Percentiles rank a stretch among this genome's conserved stretches.
These are phyloP conservation scores for Chelonoidis abingdonii DNA, from an alignment of 2,113 vertebrate species.

Conservation along the genomic window DNA sequence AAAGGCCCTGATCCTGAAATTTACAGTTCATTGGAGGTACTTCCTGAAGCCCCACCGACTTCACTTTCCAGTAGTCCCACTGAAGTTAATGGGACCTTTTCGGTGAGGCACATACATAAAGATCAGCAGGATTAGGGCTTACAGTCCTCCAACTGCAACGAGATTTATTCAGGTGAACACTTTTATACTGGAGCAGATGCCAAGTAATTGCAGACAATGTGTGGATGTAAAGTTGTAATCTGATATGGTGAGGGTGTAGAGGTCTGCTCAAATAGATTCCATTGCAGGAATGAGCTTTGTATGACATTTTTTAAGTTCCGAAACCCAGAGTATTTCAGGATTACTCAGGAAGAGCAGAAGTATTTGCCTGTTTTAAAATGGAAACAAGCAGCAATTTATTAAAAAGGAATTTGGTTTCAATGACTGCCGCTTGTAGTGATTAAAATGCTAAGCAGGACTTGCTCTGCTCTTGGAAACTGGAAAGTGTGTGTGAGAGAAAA, in stretches of 20 bases:
- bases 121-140: background rate
- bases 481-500: background rate
- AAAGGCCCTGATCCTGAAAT: too few species aligned
- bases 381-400: background rate
- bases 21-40: too few species aligned
- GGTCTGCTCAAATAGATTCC: background rate
- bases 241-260: background rate
- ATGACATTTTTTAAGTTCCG: background rate
- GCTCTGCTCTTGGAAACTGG: background rate
- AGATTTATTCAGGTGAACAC: background rate
- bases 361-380: background rate
- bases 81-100: background rate
- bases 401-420: background rate
- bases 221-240: background rate
- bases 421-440: background rate
- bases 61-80: background rate
- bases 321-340: background rate
- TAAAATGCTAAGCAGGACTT: background rate
- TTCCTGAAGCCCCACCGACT: background rate
- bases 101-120: background rate
- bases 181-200: background rate
- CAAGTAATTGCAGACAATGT: background rate
- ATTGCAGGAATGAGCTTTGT: background rate
- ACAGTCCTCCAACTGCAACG: background rate
- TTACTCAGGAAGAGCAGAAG: background rate